A percentile compares a stretch with the other conserved stretches of the same genome.
Conservation (phyloP, 2,888 invertebrate species). For the Diogma glabrata region DNA sequence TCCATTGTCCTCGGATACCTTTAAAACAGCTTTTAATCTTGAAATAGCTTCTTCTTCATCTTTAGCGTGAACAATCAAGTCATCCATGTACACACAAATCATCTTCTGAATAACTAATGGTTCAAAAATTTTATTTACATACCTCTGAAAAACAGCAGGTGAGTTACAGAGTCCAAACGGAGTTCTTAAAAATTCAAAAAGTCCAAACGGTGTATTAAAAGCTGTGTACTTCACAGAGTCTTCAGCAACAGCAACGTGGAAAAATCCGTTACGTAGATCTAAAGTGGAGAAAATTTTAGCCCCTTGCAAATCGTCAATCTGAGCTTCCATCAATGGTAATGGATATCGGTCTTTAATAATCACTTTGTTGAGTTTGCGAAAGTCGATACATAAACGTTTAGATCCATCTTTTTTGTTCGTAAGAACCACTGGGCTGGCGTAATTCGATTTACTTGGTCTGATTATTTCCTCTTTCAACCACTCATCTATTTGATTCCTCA, state of each 20-base stretch:
- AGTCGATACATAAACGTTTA: constrained; percentile 27
- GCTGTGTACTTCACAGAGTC: background rate
- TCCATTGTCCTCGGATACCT: constrained; percentile 11
- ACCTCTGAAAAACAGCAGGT: background rate
- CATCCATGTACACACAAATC: background rate
- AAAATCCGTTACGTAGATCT: constrained; percentile 25
- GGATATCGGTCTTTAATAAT: constrained; percentile 25
- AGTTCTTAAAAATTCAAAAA: background rate
- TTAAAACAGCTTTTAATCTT: constrained; percentile 12
- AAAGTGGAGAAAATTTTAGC: too few species aligned
- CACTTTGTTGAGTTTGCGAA: constrained; percentile 26
- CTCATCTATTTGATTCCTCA: constrained; percentile 21
- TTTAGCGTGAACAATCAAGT: background rate
- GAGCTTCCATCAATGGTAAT: constrained; percentile 30
- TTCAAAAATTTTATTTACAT: background rate
- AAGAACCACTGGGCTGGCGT: constrained; percentile 20
- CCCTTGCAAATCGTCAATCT: too few species aligned
- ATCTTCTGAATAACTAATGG: background rate
- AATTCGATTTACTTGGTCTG: constrained; percentile 23
- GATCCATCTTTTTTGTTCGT: constrained; percentile 18
- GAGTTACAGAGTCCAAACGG: background rate
- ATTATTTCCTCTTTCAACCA: constrained; percentile 26
- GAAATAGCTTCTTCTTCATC: background rate
- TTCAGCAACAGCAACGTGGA: constrained; percentile 18
- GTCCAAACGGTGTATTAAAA: background rate